These are phyloP conservation scores for Lysandra coridon DNA, from an alignment of 2,888 invertebrate genomes.

Conservation along the genomic window DNA sequence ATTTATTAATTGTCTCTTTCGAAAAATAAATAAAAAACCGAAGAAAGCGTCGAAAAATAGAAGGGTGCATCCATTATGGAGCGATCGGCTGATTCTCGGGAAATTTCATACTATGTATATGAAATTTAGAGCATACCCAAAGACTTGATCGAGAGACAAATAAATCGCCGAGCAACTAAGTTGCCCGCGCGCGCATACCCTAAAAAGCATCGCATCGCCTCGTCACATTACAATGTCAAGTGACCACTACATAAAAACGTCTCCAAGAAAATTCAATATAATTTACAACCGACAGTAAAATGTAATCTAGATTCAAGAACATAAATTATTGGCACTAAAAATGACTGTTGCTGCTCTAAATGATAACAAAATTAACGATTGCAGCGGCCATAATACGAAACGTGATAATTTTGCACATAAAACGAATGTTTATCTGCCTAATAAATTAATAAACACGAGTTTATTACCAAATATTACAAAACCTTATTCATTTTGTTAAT, in stretches of 20 bases:
- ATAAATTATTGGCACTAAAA: constrained; percentile 13
- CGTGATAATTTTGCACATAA: constrained; percentile 28
- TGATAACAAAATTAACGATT: constrained; percentile 26
- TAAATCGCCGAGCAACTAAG: too few species aligned
- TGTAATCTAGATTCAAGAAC: background rate
- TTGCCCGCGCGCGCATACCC: too few species aligned
- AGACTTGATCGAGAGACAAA: too few species aligned
- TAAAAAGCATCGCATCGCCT: too few species aligned
- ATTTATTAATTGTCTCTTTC: too few species aligned
- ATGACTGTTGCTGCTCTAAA: constrained; percentile 11
- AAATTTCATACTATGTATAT: too few species aligned
- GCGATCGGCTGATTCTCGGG: too few species aligned
- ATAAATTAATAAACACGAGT: constrained; percentile 21
- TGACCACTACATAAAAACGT: background rate
- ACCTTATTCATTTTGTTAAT: constrained; percentile 30
- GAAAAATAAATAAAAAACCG: too few species aligned
- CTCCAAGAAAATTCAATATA: background rate
- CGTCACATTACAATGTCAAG: too few species aligned
- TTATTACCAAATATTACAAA: constrained; percentile 20
- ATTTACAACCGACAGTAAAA: background rate
- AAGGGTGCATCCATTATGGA: too few species aligned
- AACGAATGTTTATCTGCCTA: constrained; percentile 28
- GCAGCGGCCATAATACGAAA: constrained; percentile 23
- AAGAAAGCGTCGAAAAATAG: too few species aligned
- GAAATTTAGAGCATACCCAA: too few species aligned